These are phyloP conservation scores for Oreochromis tanganicae DNA, from an alignment of 2,113 vertebrate genomes.

Conservation along the genomic window DNA sequence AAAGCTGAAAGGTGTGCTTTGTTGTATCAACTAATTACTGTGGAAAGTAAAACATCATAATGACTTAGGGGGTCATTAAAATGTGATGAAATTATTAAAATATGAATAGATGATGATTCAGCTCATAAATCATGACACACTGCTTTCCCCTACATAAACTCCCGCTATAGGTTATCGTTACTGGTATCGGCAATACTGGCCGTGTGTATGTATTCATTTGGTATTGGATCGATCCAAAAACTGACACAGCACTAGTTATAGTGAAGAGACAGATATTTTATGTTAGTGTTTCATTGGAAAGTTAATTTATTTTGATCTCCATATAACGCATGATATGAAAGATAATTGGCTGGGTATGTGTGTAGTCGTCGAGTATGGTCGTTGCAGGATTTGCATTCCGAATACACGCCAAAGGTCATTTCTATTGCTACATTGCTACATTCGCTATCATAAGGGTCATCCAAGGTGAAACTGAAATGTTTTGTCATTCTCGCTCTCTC, in stretches of 20 bases:
- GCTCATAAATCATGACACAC: not conserved
- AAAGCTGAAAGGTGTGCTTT: not conserved
- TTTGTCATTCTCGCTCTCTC: not conserved
- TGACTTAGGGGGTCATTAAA: not conserved
- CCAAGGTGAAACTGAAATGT: slow-evolving; percentile 29
- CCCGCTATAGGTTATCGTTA: not conserved
- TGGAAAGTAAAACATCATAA: not conserved
- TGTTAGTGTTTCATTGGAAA: not conserved
- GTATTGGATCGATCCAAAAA: not conserved
- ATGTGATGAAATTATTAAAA: not conserved
- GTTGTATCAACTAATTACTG: not conserved
- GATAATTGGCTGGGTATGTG: not conserved
- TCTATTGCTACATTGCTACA: not conserved
- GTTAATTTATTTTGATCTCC: not conserved
- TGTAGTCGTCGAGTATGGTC: not conserved
- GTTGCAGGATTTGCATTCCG: not conserved
- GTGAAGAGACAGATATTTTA: not conserved
- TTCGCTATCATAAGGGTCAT: slow-evolving; percentile 26
- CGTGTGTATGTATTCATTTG: not conserved
- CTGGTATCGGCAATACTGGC: not conserved
- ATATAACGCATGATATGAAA: not conserved
- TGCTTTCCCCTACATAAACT: not conserved
- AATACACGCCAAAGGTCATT: slow-evolving; percentile 43
- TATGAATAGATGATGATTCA: not conserved
- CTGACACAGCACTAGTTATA: not conserved